Base-by-base conservation (phyloP, 1,140 invertebrate species). In the Psix sp. region DNA sequence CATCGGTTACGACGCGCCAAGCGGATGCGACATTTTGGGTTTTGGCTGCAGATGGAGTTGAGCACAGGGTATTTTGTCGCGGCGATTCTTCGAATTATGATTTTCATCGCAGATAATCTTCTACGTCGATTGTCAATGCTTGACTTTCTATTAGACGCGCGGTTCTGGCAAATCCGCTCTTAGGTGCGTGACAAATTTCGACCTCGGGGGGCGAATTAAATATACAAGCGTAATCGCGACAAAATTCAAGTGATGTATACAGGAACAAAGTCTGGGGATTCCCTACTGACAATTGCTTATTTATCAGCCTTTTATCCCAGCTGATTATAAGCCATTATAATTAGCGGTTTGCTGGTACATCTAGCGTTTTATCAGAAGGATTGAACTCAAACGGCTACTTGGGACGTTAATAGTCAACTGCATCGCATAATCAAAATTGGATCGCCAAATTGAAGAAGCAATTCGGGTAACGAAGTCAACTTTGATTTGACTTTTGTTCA, bases 111-210 rank as follows among this genome's bases (percentile, higher is more conserved):
- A 49, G 57, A 73, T 74, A 76, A 75, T 75, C 49, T 82, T 80
- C 76, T 81, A 81, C 81, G 82, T 85, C 80, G 86, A 87, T 87
- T 86, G 86, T 86, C 86, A 81, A 84, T 83, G 86, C 85, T 86
- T 81, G 81, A 86, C 84, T 86, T 86, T 87, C 86, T 80, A 79
- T 79, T 21, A 77, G 68, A 48, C 67, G 62, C 36, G 54, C 45
- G 36, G 62, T 20, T 49, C 17, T 15, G 52, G 52, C 26, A 51
- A 63, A 63, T 71, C 42, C 59, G 59, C 38, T 57, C 57, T 72
- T 29, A 18, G 24, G 10, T 60, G 33, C 40, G 36, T 54, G 35
- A 71, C 36, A 59, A 57, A 51, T 43, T 24, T 59, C 33, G 43
- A 51, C 54, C 33, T 52, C 33, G 36, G 36, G 20, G 36, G 51